These are phyloP conservation scores for Neuroterus valhalla DNA, from an alignment of 1,140 invertebrate species.

Conservation along the genomic window DNA sequence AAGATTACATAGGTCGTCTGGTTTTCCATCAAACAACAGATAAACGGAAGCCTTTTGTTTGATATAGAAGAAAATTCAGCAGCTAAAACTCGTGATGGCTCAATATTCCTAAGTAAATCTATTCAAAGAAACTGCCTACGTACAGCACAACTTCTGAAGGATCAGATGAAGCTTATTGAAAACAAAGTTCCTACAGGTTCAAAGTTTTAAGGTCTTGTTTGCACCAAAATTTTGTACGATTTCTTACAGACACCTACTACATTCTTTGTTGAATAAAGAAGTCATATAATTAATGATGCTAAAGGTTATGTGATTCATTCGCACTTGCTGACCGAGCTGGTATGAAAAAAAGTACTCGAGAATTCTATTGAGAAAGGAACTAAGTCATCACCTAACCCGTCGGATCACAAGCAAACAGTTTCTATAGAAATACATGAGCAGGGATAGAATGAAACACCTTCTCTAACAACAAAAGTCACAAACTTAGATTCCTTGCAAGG, in stretches of 20 bases:
- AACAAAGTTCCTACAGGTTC: not conserved
- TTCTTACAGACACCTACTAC: slow-evolving; percentile 14
- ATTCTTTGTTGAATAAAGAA: slow-evolving; percentile 8
- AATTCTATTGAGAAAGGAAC: not conserved
- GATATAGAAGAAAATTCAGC: not conserved
- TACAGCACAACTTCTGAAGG: slow-evolving; percentile 23
- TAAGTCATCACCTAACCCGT: slow-evolving; percentile 25
- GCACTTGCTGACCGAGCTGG: slow-evolving; percentile 3
- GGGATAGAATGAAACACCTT: too few species aligned
- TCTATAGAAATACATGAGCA: too few species aligned
- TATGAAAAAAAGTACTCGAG: slow-evolving; percentile 29
- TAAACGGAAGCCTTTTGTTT: slow-evolving; percentile 5
- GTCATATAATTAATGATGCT: slow-evolving; percentile 32
- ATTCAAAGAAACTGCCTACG: slow-evolving; percentile 20
- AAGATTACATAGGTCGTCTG: slow-evolving; percentile 14
- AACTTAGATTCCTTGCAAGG: too few species aligned
- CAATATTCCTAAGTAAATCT: slow-evolving; percentile 23
- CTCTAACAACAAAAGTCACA: too few species aligned
- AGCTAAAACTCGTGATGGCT: slow-evolving; percentile 28
- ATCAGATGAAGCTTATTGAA: not conserved
- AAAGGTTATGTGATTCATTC: slow-evolving; percentile 14
- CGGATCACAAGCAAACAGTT: slow-evolving; percentile 15
- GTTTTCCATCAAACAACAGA: slow-evolving; percentile 16
- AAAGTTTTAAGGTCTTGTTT: slow-evolving; percentile 22
- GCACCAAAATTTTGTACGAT: slow-evolving; percentile 25